Conservation (phyloP, 2,888 invertebrate species). For the Heliconius erato region DNA sequence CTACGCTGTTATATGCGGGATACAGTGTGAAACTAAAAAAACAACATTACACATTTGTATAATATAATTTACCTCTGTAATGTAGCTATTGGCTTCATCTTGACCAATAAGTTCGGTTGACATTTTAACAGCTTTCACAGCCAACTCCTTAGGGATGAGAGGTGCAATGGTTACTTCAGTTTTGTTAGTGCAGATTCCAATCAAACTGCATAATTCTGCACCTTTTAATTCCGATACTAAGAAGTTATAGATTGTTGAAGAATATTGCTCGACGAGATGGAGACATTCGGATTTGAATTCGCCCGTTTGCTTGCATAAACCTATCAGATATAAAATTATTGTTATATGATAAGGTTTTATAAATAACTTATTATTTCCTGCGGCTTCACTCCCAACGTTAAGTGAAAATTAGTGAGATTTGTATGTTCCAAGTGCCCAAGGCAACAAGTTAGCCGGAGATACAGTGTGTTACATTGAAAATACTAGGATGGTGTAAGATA, state of each 20-base stretch:
- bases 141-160: conserved; percentile 84
- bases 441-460: too few species aligned
- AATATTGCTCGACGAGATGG: conserved; percentile 92
- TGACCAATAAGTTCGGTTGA: conserved; percentile 66
- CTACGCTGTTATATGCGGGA: too few species aligned
- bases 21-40: too few species aligned
- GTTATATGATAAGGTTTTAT: background rate
- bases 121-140: conserved; percentile 62
- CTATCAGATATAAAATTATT: conserved; percentile 57
- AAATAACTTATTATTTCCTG: too few species aligned
- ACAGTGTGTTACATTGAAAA: too few species aligned
- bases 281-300: conserved; percentile 91
- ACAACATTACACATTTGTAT: too few species aligned
- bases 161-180: conserved; percentile 85
- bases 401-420: too few species aligned
- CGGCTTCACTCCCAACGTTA: too few species aligned
- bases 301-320: conserved; percentile 92
- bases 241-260: conserved; percentile 89
- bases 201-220: conserved; percentile 88
- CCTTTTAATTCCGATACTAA: conserved; percentile 89
- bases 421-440: too few species aligned
- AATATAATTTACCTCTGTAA: conserved; percentile 56
- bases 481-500: too few species aligned
- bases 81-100: conserved; percentile 73
- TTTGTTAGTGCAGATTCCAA: conserved; percentile 87